Base-by-base conservation (phyloP, 1,140 invertebrate species). In the Aphis craccivora region DNA sequence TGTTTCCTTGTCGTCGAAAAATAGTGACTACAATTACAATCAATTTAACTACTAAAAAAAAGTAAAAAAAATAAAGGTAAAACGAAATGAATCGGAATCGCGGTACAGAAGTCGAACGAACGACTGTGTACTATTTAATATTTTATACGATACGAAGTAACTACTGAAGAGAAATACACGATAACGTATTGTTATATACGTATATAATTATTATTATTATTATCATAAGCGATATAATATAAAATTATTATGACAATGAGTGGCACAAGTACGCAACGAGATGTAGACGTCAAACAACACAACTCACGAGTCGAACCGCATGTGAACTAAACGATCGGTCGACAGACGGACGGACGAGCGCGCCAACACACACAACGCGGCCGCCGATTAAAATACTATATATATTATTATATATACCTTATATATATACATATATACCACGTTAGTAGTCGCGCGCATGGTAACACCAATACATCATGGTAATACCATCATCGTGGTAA, bases 301-400 rank as follows among this genome's bases (percentile, higher is more conserved):
- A 84, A 88, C 87, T 48, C 87, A 35, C 48, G 87, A 53, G 87
- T 51, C 87, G n/a, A 35, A 53, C 87, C 45, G 87, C 87, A 43
- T 88, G 87, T 88, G 48, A 88, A 88, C 87, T 88, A 48, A 88
- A 88, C 48, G 87, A 20, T 87, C 45, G 45, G 86, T 11, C 14
- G 86, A 45, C 84, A 20, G 40, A n/a, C 40, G n/a, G 18, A 48
- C 86, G 43, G 7, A 48, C 86, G 45, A 87, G 9, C 30, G 43
- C 86, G 86, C 14, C 43, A 30, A n/a, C 43, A n/a, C 43, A 30
- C 6, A 45, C 45, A n/a, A 23, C 45, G 87, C 87, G 87, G 87
- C 30, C 25, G 84, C 23, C 86, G 86, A 87, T 45, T 45, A 87
- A 45, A 45, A n/a, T 45, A 76, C 60, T 5, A 76, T 76, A n/a